phyloP scores from a whole-genome alignment of 1,140 invertebrate species.

The Acromyrmex charruanus region DNA sequence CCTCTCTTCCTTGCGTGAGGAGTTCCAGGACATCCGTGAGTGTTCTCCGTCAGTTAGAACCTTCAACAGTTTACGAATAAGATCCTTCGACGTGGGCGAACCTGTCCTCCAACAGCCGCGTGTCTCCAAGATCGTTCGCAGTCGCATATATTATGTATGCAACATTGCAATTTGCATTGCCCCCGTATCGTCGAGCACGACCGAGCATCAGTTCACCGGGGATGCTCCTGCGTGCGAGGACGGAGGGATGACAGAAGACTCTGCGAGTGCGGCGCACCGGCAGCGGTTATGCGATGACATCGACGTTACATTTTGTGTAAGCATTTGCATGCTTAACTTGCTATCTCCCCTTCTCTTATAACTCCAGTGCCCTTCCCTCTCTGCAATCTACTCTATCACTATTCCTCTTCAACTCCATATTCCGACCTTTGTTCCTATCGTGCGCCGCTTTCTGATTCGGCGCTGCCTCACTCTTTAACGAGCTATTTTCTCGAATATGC shows the following conservation, averaged over 20 bases:
- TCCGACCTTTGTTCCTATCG: conserved; percentile 22
- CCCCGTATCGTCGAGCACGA: conserved; percentile 25
- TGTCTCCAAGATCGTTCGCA: conserved; percentile 33
- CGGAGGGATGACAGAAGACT: neutral
- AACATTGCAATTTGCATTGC: conserved; percentile 55
- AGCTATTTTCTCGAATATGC: conserved; percentile 50
- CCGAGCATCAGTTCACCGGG: conserved; percentile 16
- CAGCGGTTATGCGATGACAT: conserved; percentile 29
- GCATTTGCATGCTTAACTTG: conserved; percentile 55
- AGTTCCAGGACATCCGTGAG: neutral
- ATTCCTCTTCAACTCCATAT: neutral
- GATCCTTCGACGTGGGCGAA: neutral
- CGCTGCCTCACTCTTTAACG: conserved; percentile 42
- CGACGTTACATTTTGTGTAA: conserved; percentile 45
- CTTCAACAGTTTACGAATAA: neutral
- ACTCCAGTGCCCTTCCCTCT: neutral
- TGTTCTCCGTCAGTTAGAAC: neutral
- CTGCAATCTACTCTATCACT: conserved; percentile 10
- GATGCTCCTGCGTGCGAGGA: neutral
- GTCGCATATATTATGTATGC: conserved; percentile 58
- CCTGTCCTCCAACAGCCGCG: conserved; percentile 2
- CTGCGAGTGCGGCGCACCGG: neutral
- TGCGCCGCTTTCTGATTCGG: conserved; percentile 31
- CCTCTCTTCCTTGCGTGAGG: too few species aligned
- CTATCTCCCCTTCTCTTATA: conserved; percentile 37